These are phyloP conservation scores for Apodemus sylvaticus DNA, from an alignment of 2,113 vertebrate species.

Conservation along the genomic window DNA sequence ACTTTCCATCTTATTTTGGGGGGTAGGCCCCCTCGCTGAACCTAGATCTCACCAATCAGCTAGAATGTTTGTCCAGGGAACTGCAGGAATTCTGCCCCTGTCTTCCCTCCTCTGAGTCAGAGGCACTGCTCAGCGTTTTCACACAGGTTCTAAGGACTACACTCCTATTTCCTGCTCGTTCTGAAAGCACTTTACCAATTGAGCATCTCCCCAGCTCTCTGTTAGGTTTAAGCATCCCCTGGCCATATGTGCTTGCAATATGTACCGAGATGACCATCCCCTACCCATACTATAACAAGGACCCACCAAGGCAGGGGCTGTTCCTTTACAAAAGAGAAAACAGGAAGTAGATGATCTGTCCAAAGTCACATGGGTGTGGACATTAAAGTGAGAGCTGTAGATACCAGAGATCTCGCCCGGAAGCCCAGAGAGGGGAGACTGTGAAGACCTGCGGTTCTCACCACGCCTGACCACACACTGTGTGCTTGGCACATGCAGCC, in stretches of 20 bases:
- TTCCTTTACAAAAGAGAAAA: background rate
- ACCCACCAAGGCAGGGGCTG: background rate
- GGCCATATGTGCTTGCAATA: rapidly evolving
- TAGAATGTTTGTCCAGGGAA: background rate
- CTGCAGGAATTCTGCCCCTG: too few species aligned
- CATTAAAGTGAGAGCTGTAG: background rate
- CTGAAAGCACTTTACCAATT: too few species aligned
- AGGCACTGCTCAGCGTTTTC: background rate
- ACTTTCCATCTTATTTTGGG: background rate
- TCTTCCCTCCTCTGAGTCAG: background rate
- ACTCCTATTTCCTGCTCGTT: background rate
- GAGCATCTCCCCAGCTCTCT: background rate
- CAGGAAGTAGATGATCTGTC: background rate
- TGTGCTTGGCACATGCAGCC: background rate
- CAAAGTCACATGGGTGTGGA: background rate
- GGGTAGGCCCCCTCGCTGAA: too few species aligned
- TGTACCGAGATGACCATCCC: rapidly evolving
- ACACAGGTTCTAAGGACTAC: background rate
- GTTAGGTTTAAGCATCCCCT: background rate
- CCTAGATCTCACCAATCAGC: background rate
- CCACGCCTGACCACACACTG: too few species aligned
- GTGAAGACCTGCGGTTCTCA: background rate
- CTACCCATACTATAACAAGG: background rate
- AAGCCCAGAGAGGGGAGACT: background rate
- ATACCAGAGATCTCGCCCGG: background rate